A percentile compares a stretch with the other conserved stretches of the same genome.
These are phyloP conservation scores for Ametastegia equiseti DNA, from an alignment of 2,888 invertebrate species.

Conservation along the genomic window DNA sequence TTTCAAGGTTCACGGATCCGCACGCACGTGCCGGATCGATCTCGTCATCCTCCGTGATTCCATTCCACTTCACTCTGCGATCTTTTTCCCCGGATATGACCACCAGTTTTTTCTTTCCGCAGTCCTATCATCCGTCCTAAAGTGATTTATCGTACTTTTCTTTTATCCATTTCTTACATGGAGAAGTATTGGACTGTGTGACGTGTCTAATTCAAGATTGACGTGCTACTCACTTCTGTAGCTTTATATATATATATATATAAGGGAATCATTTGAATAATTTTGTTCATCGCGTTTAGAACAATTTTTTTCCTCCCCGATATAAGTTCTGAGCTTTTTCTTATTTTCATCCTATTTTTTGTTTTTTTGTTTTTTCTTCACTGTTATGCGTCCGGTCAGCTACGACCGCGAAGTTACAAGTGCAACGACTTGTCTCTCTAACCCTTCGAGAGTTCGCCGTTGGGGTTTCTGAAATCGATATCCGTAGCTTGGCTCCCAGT, in stretches of 20 bases:
- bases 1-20: slow-evolving; percentile 1
- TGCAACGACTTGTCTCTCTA: slow-evolving; percentile 34
- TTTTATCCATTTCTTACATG: not conserved
- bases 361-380: not conserved
- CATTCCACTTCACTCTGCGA: not conserved
- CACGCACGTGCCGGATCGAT: slow-evolving; percentile 2
- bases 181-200: no score
- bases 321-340: not conserved
- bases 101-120: not conserved
- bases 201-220: not conserved
- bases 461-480: slow-evolving; percentile 43
- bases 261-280: no score
- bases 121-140: not conserved
- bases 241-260: no score
- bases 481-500: slow-evolving; percentile 39
- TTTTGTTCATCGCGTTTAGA: no score
- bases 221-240: no score
- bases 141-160: not conserved
- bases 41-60: not conserved
- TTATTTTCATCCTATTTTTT: not conserved
- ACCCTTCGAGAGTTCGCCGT: slow-evolving; percentile 19
- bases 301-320: no score
- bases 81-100: no score
- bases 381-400: not conserved
- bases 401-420: slow-evolving; percentile 33